Percentiles rank a stretch among this genome's conserved stretches.
These are phyloP conservation scores for Saturnia japonica DNA, from an alignment of 2,888 invertebrate species.

Conservation along the genomic window DNA sequence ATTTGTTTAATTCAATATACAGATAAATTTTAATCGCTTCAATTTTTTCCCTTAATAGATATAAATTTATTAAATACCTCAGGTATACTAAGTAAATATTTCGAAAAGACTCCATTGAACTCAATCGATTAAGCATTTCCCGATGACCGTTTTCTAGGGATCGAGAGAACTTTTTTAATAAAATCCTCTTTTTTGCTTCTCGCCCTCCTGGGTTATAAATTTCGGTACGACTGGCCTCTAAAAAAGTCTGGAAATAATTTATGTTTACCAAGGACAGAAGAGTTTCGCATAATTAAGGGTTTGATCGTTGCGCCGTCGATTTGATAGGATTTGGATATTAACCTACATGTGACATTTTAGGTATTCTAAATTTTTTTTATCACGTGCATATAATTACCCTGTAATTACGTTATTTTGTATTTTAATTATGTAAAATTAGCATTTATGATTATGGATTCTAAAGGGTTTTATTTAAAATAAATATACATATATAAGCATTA, in stretches of 20 bases:
- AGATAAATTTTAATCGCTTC: neutral
- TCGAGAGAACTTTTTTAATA: conserved; percentile 70
- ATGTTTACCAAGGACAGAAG: conserved; percentile 34
- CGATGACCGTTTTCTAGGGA: conserved; percentile 18
- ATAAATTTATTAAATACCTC: neutral
- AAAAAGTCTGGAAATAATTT: conserved; percentile 64
- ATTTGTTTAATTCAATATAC: no score
- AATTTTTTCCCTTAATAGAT: neutral
- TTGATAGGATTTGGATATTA: conserved; percentile 6
- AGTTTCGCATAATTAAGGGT: conserved; percentile 22
- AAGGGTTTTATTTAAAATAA: no score
- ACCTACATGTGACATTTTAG: neutral
- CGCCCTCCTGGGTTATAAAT: conserved; percentile 57
- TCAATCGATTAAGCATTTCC: conserved; percentile 22
- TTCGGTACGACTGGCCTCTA: conserved; percentile 48
- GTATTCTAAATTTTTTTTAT: neutral
- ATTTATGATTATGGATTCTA: no score
- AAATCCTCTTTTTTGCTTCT: conserved; percentile 56
- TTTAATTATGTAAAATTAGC: no score
- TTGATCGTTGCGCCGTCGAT: conserved; percentile 2
- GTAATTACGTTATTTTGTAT: no score
- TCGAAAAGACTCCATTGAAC: conserved; percentile 10
- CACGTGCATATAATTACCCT: no score
- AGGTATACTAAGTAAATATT: conserved; percentile 8
- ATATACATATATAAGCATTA: no score